phyloP scores from a whole-genome alignment of 2,888 invertebrate genomes.

The Graphium colonna region DNA sequence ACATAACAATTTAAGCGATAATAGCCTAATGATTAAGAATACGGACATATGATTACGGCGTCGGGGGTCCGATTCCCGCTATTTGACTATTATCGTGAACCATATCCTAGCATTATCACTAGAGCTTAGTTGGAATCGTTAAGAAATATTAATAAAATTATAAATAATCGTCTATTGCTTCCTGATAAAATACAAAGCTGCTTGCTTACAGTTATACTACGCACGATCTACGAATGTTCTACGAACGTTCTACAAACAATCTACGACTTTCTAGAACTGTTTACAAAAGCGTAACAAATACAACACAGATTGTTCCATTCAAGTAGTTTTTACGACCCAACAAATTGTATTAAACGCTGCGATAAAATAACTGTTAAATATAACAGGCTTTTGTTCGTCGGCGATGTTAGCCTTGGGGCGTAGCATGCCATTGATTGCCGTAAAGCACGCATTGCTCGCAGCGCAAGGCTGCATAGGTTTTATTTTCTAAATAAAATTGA shows the following conservation, averaged over 20 bases:
- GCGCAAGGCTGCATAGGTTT: conserved; percentile 2
- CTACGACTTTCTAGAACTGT: not conserved
- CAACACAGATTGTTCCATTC: not conserved
- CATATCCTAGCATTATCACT: no score
- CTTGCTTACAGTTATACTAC: no score
- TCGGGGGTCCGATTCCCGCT: no score
- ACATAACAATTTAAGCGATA: no score
- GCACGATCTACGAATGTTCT: no score
- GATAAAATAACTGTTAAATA: conserved; percentile 7
- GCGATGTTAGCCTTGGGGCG: conserved; percentile 11
- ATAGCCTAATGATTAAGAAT: no score
- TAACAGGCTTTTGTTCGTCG: conserved; percentile 5
- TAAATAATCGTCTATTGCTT: no score
- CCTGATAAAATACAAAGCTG: no score
- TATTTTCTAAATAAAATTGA: not conserved
- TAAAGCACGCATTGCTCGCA: conserved; percentile 5
- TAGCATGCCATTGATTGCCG: conserved; percentile 8
- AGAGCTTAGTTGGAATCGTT: no score
- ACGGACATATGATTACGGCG: no score
- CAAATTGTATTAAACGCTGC: conserved; percentile 1
- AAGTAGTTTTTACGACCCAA: not conserved
- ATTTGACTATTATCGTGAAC: no score
- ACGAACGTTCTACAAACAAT: not conserved
- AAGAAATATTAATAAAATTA: no score
- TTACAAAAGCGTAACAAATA: not conserved